These are phyloP conservation scores for Aphelinus certus DNA, from an alignment of 1,140 invertebrate genomes.

Conservation along the genomic window DNA sequence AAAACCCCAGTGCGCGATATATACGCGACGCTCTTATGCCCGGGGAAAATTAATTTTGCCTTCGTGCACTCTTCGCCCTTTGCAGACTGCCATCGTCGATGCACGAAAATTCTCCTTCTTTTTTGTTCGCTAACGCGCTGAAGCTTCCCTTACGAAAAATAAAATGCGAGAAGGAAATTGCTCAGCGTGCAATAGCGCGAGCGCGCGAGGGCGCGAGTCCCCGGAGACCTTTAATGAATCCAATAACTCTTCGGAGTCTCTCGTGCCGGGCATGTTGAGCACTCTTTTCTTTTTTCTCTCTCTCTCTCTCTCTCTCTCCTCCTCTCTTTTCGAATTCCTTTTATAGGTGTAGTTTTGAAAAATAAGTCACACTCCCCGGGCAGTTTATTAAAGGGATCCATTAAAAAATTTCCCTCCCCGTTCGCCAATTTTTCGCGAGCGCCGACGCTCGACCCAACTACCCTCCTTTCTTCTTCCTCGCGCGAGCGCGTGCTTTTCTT, in stretches of 20 bases:
- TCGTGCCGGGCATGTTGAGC: constrained; percentile 18
- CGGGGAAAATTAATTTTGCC: constrained; percentile 20
- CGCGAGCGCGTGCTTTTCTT: too few species aligned
- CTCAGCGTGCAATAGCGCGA: constrained; percentile 5
- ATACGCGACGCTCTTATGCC: neutral
- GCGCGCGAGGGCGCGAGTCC: constrained; percentile 12
- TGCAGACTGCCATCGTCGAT: constrained; percentile 12
- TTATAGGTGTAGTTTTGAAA: constrained; percentile 25
- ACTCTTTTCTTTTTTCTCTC: constrained; percentile 21
- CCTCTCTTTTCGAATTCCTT: constrained; percentile 4
- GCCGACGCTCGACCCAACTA: too few species aligned
- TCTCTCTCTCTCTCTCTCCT: neutral
- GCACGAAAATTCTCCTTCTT: constrained; percentile 12
- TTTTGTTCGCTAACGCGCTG: constrained; percentile 6
- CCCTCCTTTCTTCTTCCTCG: too few species aligned
- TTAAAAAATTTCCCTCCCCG: constrained; percentile 5
- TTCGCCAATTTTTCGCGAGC: neutral
- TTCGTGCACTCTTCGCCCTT: neutral
- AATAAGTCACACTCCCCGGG: neutral
- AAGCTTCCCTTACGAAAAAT: constrained; percentile 20
- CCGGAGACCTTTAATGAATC: constrained; percentile 36
- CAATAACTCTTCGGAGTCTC: constrained; percentile 33
- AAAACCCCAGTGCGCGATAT: neutral
- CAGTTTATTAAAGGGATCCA: constrained; percentile 18
- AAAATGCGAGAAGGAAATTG: constrained; percentile 24